phyloP scores from a whole-genome alignment of 2,888 invertebrate species.

The Adelognathus sp. region DNA sequence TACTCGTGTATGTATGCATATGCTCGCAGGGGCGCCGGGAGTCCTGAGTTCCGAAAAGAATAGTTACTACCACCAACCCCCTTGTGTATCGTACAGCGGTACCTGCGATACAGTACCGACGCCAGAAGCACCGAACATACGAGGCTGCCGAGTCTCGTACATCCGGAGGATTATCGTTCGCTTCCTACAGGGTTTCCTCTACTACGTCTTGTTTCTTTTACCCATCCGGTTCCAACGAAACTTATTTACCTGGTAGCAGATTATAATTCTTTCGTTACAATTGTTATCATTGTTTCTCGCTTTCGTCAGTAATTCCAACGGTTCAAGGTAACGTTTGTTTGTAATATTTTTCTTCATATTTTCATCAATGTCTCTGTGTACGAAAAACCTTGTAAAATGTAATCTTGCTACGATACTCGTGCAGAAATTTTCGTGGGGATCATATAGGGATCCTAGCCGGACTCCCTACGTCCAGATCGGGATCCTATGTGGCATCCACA shows the following conservation, averaged over 20 bases:
- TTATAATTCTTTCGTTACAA: neutral
- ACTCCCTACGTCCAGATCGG: too few relatives aligned
- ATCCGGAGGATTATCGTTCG: constrained; percentile 67
- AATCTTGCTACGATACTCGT: too few relatives aligned
- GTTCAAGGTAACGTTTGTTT: too few relatives aligned
- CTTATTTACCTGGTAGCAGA: constrained; percentile 5
- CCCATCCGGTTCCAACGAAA: constrained; percentile 27
- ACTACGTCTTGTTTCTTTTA: constrained; percentile 57
- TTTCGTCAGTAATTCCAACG: neutral
- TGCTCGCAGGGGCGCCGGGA: constrained; percentile 26
- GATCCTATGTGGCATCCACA: too few relatives aligned
- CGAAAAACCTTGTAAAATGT: too few relatives aligned
- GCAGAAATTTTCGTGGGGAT: too few relatives aligned
- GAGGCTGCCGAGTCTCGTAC: constrained; percentile 55
- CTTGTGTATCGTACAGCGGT: constrained; percentile 56
- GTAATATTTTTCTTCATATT: too few relatives aligned
- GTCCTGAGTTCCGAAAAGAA: constrained; percentile 59
- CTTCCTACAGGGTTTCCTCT: constrained; percentile 51
- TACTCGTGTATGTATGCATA: constrained; percentile 48
- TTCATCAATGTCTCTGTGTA: too few relatives aligned
- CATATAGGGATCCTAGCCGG: too few relatives aligned
- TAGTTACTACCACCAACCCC: constrained; percentile 60
- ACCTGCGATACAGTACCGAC: constrained; percentile 39
- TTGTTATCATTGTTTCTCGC: neutral
- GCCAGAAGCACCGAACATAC: constrained; percentile 44